phyloP scores from a whole-genome alignment of 2,113 vertebrate genomes.

The Xiphophorus couchianus region DNA sequence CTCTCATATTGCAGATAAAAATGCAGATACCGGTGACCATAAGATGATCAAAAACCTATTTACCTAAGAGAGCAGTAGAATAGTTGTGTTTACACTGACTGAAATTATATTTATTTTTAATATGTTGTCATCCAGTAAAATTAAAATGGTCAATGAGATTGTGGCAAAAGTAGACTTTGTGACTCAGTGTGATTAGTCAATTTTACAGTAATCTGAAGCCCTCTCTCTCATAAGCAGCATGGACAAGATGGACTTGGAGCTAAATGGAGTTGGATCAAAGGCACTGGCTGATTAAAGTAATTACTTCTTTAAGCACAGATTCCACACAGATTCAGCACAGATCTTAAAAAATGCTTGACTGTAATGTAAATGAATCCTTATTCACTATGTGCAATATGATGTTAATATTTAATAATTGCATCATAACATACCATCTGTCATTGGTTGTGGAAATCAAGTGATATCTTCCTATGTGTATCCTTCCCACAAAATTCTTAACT shows the following conservation, averaged over 20 bases:
- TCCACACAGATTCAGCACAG: conserved; percentile 29
- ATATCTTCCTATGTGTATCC: not conserved
- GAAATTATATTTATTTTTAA: too few relatives aligned
- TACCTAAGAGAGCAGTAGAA: too few relatives aligned
- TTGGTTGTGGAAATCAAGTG: conserved; percentile 22
- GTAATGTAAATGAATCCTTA: conserved; percentile 50
- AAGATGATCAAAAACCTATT: too few relatives aligned
- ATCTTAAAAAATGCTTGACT: conserved; percentile 42
- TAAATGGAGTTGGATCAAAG: conserved; percentile 25
- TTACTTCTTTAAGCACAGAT: conserved; percentile 20
- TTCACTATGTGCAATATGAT: conserved; percentile 27
- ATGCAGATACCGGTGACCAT: too few relatives aligned
- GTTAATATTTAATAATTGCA: conserved; percentile 54
- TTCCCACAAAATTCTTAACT: not conserved
- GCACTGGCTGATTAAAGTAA: conserved; percentile 39
- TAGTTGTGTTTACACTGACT: too few relatives aligned
- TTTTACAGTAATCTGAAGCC: conserved; percentile 6
- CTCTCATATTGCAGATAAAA: too few relatives aligned
- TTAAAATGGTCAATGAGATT: too few relatives aligned
- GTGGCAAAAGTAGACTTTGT: too few relatives aligned
- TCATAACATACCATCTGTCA: conserved; percentile 57
- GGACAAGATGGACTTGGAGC: conserved; percentile 6
- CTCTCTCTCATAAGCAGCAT: conserved; percentile 20
- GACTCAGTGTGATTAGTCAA: not conserved
- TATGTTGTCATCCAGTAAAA: too few relatives aligned